Conservation (phyloP, 2,113 vertebrate species). For the Conger conger region DNA sequence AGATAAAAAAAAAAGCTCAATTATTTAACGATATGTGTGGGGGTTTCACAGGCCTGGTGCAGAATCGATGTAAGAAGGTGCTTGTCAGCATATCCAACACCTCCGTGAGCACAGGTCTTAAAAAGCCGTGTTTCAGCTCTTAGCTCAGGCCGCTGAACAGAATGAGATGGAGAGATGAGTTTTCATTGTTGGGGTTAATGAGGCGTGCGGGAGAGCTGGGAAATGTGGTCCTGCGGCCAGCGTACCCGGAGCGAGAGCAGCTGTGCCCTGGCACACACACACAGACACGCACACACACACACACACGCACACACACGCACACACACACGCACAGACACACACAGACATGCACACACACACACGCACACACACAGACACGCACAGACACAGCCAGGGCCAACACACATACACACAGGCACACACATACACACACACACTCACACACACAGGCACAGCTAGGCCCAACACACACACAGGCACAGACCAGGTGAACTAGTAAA, state of each 20-base stretch:
- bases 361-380: background rate
- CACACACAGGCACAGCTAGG: background rate
- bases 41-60: conserved; percentile 11
- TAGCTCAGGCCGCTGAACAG: background rate
- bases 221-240: background rate
- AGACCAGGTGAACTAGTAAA: background rate
- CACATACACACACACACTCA: background rate
- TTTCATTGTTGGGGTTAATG: conserved; percentile 31
- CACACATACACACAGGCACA: background rate
- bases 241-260: conserved; percentile 7
- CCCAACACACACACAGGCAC: background rate
- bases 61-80: conserved; percentile 27
- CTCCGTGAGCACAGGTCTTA: background rate
- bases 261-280: conserved; percentile 18
- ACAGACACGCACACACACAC: background rate
- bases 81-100: conserved; percentile 12
- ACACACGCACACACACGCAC: background rate
- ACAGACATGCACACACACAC: background rate
- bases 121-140: background rate
- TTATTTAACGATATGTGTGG: background rate
- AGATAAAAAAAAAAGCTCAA: background rate
- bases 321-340: background rate
- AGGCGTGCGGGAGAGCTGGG: conserved; percentile 14
- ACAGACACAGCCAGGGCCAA: background rate
- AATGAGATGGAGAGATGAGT: conserved; percentile 18